A percentile compares a stretch with the other conserved stretches of the same genome.
Evolutionary conservation across 1,140 invertebrate genomes (phyloP).

Genomic region (Hyphantria cunea): DNA sequence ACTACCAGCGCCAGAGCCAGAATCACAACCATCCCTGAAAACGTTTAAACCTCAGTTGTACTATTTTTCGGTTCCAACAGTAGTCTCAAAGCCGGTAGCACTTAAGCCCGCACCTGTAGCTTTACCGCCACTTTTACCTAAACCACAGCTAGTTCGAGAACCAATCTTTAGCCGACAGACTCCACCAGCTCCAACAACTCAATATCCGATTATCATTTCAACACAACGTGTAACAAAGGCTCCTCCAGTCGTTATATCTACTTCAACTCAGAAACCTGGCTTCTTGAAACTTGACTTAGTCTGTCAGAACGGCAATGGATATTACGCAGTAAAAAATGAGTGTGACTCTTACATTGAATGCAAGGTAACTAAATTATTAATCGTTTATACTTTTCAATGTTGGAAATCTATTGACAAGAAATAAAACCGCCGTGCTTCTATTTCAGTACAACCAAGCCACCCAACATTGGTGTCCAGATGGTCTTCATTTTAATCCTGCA

Average conservation of each 20-base stretch:
- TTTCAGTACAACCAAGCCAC: constrained; percentile 45
- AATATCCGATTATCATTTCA: not conserved
- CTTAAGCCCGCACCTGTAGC: not conserved
- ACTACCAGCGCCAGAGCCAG: too few relatives aligned
- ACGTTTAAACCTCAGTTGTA: too few relatives aligned
- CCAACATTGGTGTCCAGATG: constrained; percentile 49
- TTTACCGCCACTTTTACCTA: constrained; percentile 13
- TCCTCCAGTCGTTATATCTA: not conserved
- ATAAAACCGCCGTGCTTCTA: constrained; percentile 10
- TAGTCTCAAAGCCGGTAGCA: too few relatives aligned
- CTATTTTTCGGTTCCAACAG: too few relatives aligned
- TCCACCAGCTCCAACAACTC: constrained; percentile 3
- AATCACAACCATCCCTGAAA: too few relatives aligned
- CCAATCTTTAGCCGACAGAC: constrained; percentile 4
- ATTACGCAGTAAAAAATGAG: constrained; percentile 42
- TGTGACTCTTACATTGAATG: constrained; percentile 58
- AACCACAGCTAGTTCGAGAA: constrained; percentile 7
- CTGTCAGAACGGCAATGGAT: constrained; percentile 42
- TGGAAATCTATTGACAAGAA: too few relatives aligned
- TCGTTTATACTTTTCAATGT: not conserved
- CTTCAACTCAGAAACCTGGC: not conserved
- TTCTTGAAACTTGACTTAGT: constrained; percentile 29
- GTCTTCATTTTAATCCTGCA: constrained; percentile 52
- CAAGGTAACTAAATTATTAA: constrained; percentile 39
- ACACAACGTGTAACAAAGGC: not conserved